Base-by-base conservation (phyloP, 2,888 invertebrate genomes). In the Psococerastis gibbosa region DNA sequence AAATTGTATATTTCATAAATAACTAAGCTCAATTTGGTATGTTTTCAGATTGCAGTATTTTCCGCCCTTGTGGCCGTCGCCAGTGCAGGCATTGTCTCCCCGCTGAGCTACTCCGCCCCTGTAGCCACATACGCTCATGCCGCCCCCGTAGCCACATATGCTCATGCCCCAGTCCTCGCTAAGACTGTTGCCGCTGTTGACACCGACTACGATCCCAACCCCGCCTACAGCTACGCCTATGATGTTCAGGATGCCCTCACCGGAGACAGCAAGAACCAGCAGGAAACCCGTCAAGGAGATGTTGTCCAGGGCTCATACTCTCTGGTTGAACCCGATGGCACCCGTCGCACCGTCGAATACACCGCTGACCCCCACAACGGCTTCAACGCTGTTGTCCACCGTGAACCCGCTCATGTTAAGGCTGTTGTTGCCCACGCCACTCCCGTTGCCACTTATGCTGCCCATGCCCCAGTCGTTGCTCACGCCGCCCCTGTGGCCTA, bases 1-100 rank as follows among this genome's bases (percentile, higher is more conserved):
- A n/a, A n/a, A n/a, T n/a, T n/a, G n/a, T n/a, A n/a, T n/a, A n/a
- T n/a, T n/a, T n/a, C n/a, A n/a, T n/a, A n/a, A n/a, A n/a, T n/a
- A n/a, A n/a, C n/a, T n/a, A n/a, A n/a, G n/a, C n/a, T n/a, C n/a
- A n/a, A n/a, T n/a, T n/a, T n/a, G n/a, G n/a, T n/a, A n/a, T n/a
- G n/a, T 32, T 47, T 45, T n/a, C 52, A 53, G 69, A 62, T 68
- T 62, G 62, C 67, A 62, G 59, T 66, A 60, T 64, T 68, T 56
- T 43, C 51, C 18, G 64, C 66, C 59, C 62, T 64, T 55, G 47
- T 61, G 49, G 52, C 64, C 42, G 59, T 64, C 48, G 60, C 60
- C 46, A 54, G 58, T 49, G 63, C 65, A 32, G 62, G 66, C 51
- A 52, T 66, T 57, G 13, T 53, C 38, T 53, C 62, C 43, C 58